Base-by-base conservation (phyloP, 2,888 invertebrate genomes). In the Drosophila koepferae region DNA sequence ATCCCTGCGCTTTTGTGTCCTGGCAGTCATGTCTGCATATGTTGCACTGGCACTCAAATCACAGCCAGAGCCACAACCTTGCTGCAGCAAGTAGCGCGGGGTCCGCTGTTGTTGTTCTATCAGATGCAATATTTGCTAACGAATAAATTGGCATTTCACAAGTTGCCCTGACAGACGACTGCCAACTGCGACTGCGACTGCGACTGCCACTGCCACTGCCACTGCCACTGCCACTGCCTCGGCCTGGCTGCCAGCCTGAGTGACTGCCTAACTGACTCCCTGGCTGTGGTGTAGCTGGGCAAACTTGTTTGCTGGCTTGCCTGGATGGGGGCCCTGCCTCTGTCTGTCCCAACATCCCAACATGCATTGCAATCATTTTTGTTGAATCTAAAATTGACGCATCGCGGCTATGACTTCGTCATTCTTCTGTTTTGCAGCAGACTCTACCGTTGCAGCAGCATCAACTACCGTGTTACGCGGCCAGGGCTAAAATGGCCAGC, bases 91-190 rank as follows among this genome's bases (percentile, higher is more conserved):
- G 41, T 56, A 2, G 74, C 41, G 38, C 54, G 71, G 76, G 71
- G 61, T 63, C 49, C 44, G 54, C 43, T 68, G 64, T 63, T 74
- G 80, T 80, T 85, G 82, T 87, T 87, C 87, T 90, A 87, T 87
- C 87, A 87, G 87, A 87, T 87, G 89, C 87, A 89, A 87, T 87
- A 87, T 87, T 87, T 87, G 90, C 87, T 87, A 87, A 87, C 87
- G 87, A 87, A 87, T 87, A 87, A 87, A 87, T 87, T 90, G 87
- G 90, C 87, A 87, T 87, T 90, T 90, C 87, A 88, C 87, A 89
- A 89, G 89, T 88, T 84, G 77, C 75, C 80, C 77, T 86, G 85
- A 85, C 90, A 77, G 88, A 86, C 84, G 79, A 86, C 87, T 82
- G 83, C 77, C 76, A 71, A 78, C 74, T 81, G 81, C 51, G 51